Conservation (phyloP, 2,888 invertebrate genomes). For the Abrostola triplasia region DNA sequence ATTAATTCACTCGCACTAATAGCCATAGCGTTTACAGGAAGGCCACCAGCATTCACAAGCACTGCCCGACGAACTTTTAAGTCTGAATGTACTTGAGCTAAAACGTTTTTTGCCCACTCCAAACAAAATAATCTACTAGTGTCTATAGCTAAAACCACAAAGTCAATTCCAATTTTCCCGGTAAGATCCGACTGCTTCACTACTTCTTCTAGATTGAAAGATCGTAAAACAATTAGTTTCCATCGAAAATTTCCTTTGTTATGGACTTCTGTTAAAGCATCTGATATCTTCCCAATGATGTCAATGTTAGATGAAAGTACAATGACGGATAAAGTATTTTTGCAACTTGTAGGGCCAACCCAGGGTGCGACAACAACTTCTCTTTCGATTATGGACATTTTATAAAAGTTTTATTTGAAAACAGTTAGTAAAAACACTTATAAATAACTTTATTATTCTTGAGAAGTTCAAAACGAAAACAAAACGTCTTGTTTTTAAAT, state of each 20-base stretch:
- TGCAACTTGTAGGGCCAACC: slow-evolving; percentile 77
- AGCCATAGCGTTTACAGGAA: slow-evolving; percentile 79
- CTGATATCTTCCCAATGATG: slow-evolving; percentile 76
- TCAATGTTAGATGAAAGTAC: slow-evolving; percentile 78
- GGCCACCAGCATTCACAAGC: slow-evolving; percentile 79
- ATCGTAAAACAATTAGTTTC: slow-evolving; percentile 76
- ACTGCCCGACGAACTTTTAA: slow-evolving; percentile 76
- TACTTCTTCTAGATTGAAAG: slow-evolving; percentile 74
- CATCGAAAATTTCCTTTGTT: slow-evolving; percentile 72
- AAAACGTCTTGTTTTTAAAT: too few species aligned
- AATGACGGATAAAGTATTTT: slow-evolving; percentile 75
- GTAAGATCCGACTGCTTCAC: slow-evolving; percentile 71
- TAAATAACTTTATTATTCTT: neutral
- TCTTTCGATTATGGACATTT: slow-evolving; percentile 74
- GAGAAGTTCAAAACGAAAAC: too few species aligned
- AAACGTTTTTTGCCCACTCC: slow-evolving; percentile 76
- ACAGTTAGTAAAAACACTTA: slow-evolving; percentile 1
- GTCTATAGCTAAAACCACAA: slow-evolving; percentile 79
- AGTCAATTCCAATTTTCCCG: slow-evolving; percentile 79
- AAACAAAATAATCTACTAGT: slow-evolving; percentile 78
- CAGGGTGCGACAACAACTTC: slow-evolving; percentile 75
- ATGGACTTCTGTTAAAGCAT: slow-evolving; percentile 75
- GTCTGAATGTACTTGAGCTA: slow-evolving; percentile 80
- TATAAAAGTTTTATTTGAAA: slow-evolving; percentile 12
- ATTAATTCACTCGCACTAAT: slow-evolving; percentile 75